These are phyloP conservation scores for Morbakka virulenta DNA, from an alignment of 30 jellyfish, hydroid and myxozoan species.

Conservation along the genomic window DNA sequence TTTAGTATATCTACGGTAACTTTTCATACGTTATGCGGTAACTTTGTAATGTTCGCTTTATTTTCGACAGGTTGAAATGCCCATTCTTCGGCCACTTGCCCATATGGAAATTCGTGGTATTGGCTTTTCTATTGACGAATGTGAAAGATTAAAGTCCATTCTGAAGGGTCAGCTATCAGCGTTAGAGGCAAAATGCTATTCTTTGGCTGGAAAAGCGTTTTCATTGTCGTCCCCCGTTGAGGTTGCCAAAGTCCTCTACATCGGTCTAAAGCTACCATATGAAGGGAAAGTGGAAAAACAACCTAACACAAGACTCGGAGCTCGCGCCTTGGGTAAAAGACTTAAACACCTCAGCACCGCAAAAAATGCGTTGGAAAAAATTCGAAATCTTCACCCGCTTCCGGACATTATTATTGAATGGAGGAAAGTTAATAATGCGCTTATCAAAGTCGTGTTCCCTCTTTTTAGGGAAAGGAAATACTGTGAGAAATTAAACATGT, in stretches of 20 bases:
- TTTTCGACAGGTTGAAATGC: conserved; percentile 90
- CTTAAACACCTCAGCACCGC: conserved; percentile 83
- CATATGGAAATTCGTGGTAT: conserved; percentile 74
- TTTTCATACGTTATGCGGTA: background rate
- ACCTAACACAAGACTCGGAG: conserved; percentile 32
- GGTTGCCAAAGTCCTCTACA: conserved; percentile 80
- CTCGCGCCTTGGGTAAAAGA: conserved; percentile 22
- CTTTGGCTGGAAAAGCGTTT: conserved; percentile 55
- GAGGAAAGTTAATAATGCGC: conserved; percentile 83
- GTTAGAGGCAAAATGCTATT: conserved; percentile 65
- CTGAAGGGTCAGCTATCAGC: conserved; percentile 25
- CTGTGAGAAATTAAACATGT: conserved; percentile 9
- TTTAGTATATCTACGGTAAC: background rate
- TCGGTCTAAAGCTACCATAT: conserved; percentile 77
- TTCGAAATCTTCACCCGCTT: conserved; percentile 63
- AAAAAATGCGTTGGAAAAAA: conserved; percentile 83
- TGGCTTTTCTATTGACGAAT: conserved; percentile 71
- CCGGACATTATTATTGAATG: conserved; percentile 85
- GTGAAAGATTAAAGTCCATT: conserved; percentile 45
- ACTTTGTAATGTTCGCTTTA: background rate
- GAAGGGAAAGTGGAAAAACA: conserved; percentile 54
- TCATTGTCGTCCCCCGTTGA: conserved; percentile 81
- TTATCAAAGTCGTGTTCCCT: conserved; percentile 78
- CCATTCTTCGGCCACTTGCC: conserved; percentile 60
- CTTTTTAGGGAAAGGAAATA: conserved; percentile 55